These are phyloP conservation scores for Ceramica pisi DNA, from an alignment of 2,888 invertebrate species.

Conservation along the genomic window DNA sequence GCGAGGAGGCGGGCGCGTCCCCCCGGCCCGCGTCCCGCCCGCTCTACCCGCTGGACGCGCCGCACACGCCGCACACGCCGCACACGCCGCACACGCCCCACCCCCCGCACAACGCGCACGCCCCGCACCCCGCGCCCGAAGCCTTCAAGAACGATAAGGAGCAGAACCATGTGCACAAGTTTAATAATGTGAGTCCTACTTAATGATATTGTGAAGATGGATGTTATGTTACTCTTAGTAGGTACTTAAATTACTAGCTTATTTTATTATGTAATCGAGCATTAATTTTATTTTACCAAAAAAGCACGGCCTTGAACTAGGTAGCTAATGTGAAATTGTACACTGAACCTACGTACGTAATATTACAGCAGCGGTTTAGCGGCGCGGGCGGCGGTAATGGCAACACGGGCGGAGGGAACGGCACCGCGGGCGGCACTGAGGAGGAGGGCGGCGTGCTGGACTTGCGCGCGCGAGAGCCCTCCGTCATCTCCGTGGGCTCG, in stretches of 20 bases:
- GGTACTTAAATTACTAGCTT: no score
- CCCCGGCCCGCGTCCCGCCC: constrained; percentile 73
- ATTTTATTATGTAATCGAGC: no score
- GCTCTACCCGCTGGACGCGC: constrained; percentile 65
- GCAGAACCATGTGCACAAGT: constrained; percentile 76
- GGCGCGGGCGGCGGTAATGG: not conserved
- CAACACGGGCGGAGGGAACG: not conserved
- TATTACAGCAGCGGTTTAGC: constrained; percentile 72
- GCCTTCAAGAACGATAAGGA: constrained; percentile 77
- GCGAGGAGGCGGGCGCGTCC: constrained; percentile 69
- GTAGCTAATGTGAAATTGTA: no score
- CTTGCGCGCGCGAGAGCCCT: constrained; percentile 89
- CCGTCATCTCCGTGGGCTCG: constrained; percentile 88
- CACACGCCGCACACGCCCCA: constrained; percentile 15
- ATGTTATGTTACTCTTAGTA: no score
- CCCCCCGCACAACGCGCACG: constrained; percentile 1
- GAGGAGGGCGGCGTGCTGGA: constrained; percentile 89
- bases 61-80: constrained; percentile 56
- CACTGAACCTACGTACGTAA: no score
- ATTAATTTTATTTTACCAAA: no score
- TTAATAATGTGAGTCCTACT: constrained; percentile 73
- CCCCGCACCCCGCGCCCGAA: constrained; percentile 2
- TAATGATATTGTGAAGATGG: no score
- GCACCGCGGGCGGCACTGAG: constrained; percentile 37
- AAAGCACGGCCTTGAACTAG: no score